Evolutionary conservation across 2,797 vertebrate genomes (phyloP).

Genomic region (Sebastes vulpes): DNA sequence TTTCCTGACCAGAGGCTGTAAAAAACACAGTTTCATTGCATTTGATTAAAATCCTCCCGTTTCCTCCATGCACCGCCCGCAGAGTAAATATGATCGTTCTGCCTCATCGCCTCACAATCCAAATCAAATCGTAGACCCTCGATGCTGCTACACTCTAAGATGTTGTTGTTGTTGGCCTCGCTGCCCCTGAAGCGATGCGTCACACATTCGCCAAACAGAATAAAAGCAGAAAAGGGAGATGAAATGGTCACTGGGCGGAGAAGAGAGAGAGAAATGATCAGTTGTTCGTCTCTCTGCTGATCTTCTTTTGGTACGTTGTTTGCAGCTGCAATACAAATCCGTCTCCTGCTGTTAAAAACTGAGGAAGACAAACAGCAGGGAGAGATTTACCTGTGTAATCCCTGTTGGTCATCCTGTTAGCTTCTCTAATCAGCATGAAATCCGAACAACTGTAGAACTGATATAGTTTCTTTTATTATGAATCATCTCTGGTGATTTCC

Average conservation of each 20-base stretch:
- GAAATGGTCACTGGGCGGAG: neutral
- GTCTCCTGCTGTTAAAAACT: conserved; percentile 7
- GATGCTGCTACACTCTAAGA: conserved; percentile 22
- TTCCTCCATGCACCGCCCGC: conserved; percentile 32
- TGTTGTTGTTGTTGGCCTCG: neutral
- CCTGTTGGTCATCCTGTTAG: neutral
- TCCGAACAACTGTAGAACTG: conserved; percentile 7
- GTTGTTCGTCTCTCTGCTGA: conserved; percentile 12
- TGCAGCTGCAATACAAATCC: conserved; percentile 9
- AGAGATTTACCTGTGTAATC: conserved; percentile 24
- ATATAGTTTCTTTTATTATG: conserved; percentile 12
- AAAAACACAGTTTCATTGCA: conserved; percentile 35
- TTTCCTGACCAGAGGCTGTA: conserved; percentile 41
- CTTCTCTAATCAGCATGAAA: conserved; percentile 16
- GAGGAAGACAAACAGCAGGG: conserved; percentile 14
- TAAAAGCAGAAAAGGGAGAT: neutral
- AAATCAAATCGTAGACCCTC: conserved; percentile 41
- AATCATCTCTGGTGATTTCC: conserved; percentile 26
- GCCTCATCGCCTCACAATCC: conserved; percentile 53
- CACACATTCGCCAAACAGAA: neutral
- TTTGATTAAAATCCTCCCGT: conserved; percentile 56
- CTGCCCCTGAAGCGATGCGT: neutral
- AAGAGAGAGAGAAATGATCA: neutral
- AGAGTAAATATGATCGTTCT: conserved; percentile 56
- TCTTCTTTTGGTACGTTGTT: conserved; percentile 33